These are phyloP conservation scores for Sebastes cheni DNA, from an alignment of 2,797 vertebrate species.

Conservation along the genomic window DNA sequence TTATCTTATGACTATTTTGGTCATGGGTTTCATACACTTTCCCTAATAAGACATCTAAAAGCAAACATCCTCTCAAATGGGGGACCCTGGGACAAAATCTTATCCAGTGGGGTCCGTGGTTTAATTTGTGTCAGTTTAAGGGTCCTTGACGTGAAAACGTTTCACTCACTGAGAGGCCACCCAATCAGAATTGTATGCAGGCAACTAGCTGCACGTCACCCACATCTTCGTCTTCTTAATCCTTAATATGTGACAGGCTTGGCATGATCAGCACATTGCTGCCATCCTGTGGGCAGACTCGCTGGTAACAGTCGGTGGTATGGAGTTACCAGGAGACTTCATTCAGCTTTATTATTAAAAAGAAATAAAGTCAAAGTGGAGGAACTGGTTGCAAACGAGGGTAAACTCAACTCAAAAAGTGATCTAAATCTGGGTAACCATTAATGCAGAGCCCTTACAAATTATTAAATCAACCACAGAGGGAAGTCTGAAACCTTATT, in stretches of 20 bases:
- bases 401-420: not conserved
- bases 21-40: too few relatives aligned
- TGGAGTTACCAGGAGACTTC: not conserved
- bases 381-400: not conserved
- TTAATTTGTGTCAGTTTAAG: too few relatives aligned
- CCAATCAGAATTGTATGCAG: not conserved
- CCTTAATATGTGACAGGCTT: not conserved
- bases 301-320: not conserved
- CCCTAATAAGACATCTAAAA: too few relatives aligned
- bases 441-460: not conserved
- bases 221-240: not conserved
- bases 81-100: too few relatives aligned
- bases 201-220: not conserved
- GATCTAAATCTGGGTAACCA: not conserved
- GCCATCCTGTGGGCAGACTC: slow-evolving; percentile 43
- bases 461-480: not conserved
- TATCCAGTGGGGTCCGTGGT: too few relatives aligned
- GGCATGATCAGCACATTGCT: slow-evolving; percentile 28
- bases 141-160: not conserved
- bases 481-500: not conserved
- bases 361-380: not conserved
- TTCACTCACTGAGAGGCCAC: not conserved
- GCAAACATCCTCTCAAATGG: too few relatives aligned
- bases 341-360: not conserved
- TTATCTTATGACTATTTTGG: too few relatives aligned